Percentiles rank a stretch among this genome's conserved stretches.
phyloP scores from a whole-genome alignment of 1,140 invertebrate species.

The Aphelenchoides fujianensis region DNA sequence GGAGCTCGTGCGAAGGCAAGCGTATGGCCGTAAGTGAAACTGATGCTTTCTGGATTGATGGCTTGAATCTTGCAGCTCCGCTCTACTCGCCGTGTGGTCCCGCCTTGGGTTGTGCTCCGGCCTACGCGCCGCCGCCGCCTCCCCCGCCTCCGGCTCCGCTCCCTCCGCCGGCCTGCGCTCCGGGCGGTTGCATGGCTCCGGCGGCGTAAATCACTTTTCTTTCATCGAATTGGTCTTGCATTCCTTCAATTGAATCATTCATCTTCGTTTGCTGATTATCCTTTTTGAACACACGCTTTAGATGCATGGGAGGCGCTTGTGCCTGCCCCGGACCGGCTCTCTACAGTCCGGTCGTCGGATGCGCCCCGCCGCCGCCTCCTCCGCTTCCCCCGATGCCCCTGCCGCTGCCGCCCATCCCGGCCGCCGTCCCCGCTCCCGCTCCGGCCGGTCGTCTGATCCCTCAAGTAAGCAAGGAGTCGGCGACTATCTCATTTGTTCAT shows the following conservation, averaged over 20 bases:
- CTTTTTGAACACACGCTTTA: constrained; percentile 12
- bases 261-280: constrained; percentile 5
- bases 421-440: constrained; percentile 34
- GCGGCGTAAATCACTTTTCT: constrained; percentile 1
- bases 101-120: neutral
- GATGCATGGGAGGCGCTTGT: constrained; percentile 8
- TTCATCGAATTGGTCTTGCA: constrained; percentile 7
- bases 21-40: constrained; percentile 3
- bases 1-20: constrained; percentile 18
- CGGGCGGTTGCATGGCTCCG: neutral
- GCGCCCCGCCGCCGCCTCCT: constrained; percentile 24
- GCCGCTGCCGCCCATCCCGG: neutral
- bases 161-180: neutral
- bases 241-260: constrained; percentile 15
- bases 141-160: constrained; percentile 5
- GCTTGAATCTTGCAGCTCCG: constrained; percentile 8
- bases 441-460: constrained; percentile 53
- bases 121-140: neutral
- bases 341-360: constrained; percentile 11
- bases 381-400: constrained; percentile 14
- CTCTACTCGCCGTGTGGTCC: constrained; percentile 18
- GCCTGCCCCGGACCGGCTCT: neutral
- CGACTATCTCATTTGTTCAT: neutral
- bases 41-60: neutral
- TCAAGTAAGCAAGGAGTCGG: constrained; percentile 27